Conservation (phyloP, 2,113 vertebrate species). For the Phyllostomus hastatus region DNA sequence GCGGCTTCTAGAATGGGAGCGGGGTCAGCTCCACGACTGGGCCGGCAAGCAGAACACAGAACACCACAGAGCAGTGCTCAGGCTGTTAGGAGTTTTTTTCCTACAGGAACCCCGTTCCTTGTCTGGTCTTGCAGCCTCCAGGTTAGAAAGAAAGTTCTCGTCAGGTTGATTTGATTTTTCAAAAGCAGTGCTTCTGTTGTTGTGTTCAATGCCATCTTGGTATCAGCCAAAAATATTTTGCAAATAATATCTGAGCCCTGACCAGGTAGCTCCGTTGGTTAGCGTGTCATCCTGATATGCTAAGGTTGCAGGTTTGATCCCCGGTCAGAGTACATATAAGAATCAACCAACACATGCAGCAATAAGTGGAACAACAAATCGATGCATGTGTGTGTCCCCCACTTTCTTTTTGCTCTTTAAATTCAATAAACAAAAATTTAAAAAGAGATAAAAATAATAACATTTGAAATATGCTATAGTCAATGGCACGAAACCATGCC, state of each 20-base stretch:
- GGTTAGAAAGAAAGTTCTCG: background rate
- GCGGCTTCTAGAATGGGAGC: background rate
- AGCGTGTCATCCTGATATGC: no score
- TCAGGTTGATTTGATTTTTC: background rate
- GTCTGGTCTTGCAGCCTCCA: background rate
- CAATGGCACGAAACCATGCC: background rate
- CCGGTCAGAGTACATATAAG: no score
- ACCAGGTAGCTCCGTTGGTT: no score
- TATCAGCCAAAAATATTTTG: background rate
- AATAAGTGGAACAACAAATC: no score
- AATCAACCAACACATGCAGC: no score
- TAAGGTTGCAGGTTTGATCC: no score
- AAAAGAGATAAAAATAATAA: background rate
- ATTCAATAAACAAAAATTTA: no score
- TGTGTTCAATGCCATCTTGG: background rate
- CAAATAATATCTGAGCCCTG: background rate
- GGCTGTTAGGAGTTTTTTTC: background rate
- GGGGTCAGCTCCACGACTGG: background rate
- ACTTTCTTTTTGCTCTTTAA: no score
- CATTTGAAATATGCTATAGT: background rate
- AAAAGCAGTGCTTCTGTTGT: background rate
- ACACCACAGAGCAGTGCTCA: background rate
- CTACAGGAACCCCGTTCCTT: accelerated
- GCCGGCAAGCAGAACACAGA: background rate
- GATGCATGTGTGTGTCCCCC: no score